Conservation (phyloP, 2,113 vertebrate genomes). For the Callipepla californica region DNA sequence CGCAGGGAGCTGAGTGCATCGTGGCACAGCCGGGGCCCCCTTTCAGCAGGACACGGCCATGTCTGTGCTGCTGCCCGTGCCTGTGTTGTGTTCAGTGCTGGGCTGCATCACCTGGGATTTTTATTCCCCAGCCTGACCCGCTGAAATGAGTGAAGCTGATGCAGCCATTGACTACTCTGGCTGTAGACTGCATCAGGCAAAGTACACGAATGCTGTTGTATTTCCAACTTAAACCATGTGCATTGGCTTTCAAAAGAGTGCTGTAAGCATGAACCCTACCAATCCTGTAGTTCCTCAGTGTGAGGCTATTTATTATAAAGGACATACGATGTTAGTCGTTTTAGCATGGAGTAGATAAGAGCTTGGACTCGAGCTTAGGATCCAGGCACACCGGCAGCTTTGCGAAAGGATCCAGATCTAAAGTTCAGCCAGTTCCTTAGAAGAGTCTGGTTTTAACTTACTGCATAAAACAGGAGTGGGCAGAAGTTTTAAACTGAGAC, state of each 20-base stretch:
- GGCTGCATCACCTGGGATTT: neutral
- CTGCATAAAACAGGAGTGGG: neutral
- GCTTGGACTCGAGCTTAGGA: slow-evolving; percentile 28
- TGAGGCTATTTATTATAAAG: slow-evolving; percentile 24
- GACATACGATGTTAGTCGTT: neutral
- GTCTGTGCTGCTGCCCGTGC: neutral
- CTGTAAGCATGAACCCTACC: neutral
- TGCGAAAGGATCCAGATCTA: slow-evolving; percentile 6
- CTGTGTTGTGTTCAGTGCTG: neutral
- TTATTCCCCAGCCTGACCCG: neutral
- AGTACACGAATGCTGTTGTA: neutral
- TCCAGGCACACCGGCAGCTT: slow-evolving; percentile 31
- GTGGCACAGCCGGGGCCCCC: neutral
- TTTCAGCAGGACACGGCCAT: neutral
- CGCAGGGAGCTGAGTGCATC: neutral
- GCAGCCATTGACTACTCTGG: neutral
- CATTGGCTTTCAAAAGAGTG: neutral
- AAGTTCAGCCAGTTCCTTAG: slow-evolving; percentile 27
- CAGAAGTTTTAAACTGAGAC: neutral
- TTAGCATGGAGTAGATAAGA: neutral
- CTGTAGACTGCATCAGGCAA: slow-evolving; percentile 5
- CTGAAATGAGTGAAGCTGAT: neutral
- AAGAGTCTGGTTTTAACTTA: slow-evolving; percentile 14
- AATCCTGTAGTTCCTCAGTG: neutral
- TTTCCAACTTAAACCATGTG: slow-evolving; percentile 10